phyloP scores from a whole-genome alignment of 1,140 invertebrate genomes.

The Reticulitermes speratus region DNA sequence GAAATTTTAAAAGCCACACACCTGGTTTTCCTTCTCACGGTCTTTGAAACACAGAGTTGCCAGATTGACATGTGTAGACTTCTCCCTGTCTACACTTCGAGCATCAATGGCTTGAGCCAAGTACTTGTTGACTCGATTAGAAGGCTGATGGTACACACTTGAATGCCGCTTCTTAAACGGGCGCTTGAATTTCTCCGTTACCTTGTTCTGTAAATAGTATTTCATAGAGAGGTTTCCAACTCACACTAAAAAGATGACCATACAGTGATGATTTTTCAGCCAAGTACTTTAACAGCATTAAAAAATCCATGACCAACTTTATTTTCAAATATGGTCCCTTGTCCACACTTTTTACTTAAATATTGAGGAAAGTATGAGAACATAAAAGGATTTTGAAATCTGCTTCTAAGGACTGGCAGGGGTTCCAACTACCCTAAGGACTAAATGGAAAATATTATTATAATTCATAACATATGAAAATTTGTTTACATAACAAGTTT shows the following conservation, averaged over 20 bases:
- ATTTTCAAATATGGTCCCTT: not conserved
- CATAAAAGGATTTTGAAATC: too few relatives aligned
- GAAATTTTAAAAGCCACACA: constrained; percentile 42
- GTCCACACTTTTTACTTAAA: not conserved
- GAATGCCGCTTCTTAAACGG: constrained; percentile 86
- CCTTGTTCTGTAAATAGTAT: constrained; percentile 64
- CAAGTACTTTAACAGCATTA: not conserved
- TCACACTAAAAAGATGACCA: not conserved
- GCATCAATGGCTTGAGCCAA: constrained; percentile 87
- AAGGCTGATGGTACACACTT: constrained; percentile 80
- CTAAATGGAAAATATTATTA: too few relatives aligned
- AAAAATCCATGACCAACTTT: too few relatives aligned
- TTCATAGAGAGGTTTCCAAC: not conserved
- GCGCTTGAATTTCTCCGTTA: constrained; percentile 82
- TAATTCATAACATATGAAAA: too few relatives aligned
- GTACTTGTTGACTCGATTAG: constrained; percentile 88
- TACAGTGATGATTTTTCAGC: not conserved
- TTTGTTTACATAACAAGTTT: too few relatives aligned
- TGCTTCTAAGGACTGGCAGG: too few relatives aligned
- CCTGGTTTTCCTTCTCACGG: constrained; percentile 73
- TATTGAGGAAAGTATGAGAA: too few relatives aligned
- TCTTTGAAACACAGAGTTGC: constrained; percentile 83
- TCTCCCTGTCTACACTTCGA: constrained; percentile 84
- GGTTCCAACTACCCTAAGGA: too few relatives aligned
- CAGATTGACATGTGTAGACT: constrained; percentile 82